Evolutionary conservation across 2,888 invertebrate genomes (phyloP).

Genomic region (Lordiphosa fenestrarum): DNA sequence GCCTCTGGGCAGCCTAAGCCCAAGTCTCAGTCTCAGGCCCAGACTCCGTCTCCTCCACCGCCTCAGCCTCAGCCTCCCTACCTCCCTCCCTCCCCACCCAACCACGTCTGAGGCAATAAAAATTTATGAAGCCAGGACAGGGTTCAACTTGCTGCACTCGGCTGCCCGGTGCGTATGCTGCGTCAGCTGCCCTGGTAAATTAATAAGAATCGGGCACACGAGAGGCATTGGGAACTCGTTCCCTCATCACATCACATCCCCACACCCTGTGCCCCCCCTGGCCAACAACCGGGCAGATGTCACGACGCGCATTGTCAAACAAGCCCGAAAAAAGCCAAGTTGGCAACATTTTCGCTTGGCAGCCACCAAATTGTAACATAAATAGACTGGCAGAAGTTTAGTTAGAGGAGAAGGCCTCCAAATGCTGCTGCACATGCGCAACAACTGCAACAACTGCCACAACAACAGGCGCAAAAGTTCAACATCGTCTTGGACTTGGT

Average conservation of each 20-base stretch:
- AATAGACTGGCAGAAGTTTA: constrained; percentile 67
- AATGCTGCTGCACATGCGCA: constrained; percentile 71
- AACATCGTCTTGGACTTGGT: constrained; percentile 16
- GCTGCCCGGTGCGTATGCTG: not conserved
- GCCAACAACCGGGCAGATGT: constrained; percentile 73
- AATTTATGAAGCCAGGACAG: constrained; percentile 37
- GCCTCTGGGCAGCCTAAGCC: constrained; percentile 2
- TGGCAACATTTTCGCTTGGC: constrained; percentile 71
- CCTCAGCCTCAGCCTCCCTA: not conserved
- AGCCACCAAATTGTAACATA: constrained; percentile 71
- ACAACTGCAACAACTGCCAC: constrained; percentile 48
- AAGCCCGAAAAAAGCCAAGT: constrained; percentile 49
- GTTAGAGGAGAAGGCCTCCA: constrained; percentile 44
- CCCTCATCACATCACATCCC: constrained; percentile 18
- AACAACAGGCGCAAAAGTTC: constrained; percentile 36
- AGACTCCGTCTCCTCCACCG: too few relatives aligned
- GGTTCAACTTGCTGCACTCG: not conserved
- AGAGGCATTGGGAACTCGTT: constrained; percentile 27
- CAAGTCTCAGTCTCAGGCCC: not conserved
- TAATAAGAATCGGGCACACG: constrained; percentile 47
- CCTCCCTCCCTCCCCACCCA: too few relatives aligned
- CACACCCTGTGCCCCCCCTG: not conserved
- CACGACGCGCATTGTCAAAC: constrained; percentile 76
- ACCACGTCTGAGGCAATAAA: constrained; percentile 34
- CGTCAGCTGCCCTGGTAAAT: constrained; percentile 46